phyloP scores from a whole-genome alignment of 1,140 invertebrate species.

The Hydropsyche tenuis region DNA sequence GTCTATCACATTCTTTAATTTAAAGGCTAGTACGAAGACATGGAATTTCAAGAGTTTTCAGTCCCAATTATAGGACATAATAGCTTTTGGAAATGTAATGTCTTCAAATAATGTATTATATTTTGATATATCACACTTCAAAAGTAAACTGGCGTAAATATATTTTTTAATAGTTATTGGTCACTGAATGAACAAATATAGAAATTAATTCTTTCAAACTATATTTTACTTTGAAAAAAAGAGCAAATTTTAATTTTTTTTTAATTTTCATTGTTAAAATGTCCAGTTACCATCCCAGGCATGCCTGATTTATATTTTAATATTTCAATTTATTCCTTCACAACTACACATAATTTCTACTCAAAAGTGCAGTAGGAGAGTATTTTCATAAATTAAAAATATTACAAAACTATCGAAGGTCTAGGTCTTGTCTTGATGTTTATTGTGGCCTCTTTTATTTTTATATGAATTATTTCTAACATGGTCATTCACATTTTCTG shows the following conservation, averaged over 20 bases:
- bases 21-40: constrained; percentile 21
- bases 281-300: no score
- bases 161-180: background rate
- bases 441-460: constrained; percentile 43
- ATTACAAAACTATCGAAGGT: background rate
- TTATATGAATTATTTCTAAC: constrained; percentile 34
- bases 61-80: no score
- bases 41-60: no score
- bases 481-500: constrained; percentile 19
- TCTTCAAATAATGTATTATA: background rate
- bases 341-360: constrained; percentile 3
- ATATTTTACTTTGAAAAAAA: no score
- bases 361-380: constrained; percentile 18
- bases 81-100: no score
- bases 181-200: no score
- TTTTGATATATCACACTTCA: constrained; percentile 7
- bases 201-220: no score
- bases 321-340: background rate
- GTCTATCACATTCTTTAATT: constrained; percentile 19
- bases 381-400: constrained; percentile 14
- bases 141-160: constrained; percentile 1
- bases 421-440: constrained; percentile 45
- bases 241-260: no score
- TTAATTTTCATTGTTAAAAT: no score
- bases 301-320: no score